Evolutionary conservation across 2,888 invertebrate genomes (phyloP).

Genomic region (Cyrtodaria siliqua): DNA sequence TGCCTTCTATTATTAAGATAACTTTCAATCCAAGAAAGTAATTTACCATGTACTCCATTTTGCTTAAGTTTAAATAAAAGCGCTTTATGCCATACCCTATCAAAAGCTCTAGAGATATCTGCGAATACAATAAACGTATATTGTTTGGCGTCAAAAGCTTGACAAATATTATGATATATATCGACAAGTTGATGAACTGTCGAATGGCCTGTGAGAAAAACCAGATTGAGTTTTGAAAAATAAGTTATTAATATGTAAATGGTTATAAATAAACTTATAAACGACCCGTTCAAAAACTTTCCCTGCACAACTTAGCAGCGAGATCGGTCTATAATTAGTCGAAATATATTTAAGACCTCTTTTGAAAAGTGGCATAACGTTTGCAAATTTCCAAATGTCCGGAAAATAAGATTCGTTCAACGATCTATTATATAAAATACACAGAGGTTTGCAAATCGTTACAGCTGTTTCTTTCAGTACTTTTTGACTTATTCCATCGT

Average conservation of each 20-base stretch:
- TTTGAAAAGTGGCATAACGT: conserved; percentile 8
- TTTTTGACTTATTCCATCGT: no score
- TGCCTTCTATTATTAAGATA: no score
- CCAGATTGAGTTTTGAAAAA: conserved; percentile 31
- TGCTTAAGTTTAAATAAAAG: conserved; percentile 43
- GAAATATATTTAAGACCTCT: conserved; percentile 19
- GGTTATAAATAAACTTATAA: conserved; percentile 40
- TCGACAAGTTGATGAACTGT: conserved; percentile 46
- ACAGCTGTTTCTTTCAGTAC: no score
- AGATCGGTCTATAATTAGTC: conserved; percentile 36
- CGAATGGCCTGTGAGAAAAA: conserved; percentile 38
- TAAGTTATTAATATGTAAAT: conserved; percentile 25
- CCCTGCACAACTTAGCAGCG: conserved; percentile 37
- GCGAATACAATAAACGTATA: conserved; percentile 26
- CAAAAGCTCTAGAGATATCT: conserved; percentile 48
- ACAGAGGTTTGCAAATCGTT: no score
- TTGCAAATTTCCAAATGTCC: no score
- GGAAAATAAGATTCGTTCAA: no score
- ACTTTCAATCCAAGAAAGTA: no score
- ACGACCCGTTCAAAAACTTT: conserved; percentile 44
- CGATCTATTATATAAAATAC: no score
- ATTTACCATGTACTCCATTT: conserved; percentile 27
- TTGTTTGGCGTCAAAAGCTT: conserved; percentile 1
- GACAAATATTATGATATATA: no score
- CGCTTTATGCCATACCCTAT: conserved; percentile 48